Percentiles rank a stretch among this genome's conserved stretches.
phyloP scores from a whole-genome alignment of 1,140 invertebrate genomes.

The Lepidurus couesii region DNA sequence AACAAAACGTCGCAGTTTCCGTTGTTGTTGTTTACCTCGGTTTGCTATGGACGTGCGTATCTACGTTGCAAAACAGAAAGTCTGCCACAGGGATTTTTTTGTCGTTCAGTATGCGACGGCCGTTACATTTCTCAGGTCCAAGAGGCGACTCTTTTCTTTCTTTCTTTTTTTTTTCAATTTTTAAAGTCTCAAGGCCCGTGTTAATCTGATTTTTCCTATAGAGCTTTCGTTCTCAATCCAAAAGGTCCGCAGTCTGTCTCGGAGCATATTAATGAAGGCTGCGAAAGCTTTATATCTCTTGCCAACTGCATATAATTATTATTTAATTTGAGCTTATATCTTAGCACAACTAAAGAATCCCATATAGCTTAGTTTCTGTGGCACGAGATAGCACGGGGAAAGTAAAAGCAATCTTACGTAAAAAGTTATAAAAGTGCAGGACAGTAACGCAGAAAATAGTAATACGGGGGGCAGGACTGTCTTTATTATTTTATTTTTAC shows the following conservation, averaged over 20 bases:
- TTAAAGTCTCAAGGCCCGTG: neutral
- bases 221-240: neutral
- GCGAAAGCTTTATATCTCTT: neutral
- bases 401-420: neutral
- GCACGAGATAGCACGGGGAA: too few species aligned
- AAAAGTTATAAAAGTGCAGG: neutral
- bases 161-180: too few species aligned
- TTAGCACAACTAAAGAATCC: neutral
- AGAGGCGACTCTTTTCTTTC: too few species aligned
- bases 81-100: too few species aligned
- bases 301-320: neutral
- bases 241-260: neutral
- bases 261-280: neutral
- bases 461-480: too few species aligned
- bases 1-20: constrained; percentile 4
- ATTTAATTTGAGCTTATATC: neutral
- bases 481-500: too few species aligned
- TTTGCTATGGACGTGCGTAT: neutral
- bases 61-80: too few species aligned
- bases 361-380: too few species aligned
- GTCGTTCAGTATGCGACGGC: too few species aligned
- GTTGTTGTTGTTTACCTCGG: neutral
- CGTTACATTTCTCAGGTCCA: too few species aligned
- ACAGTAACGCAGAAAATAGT: neutral
- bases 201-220: neutral